Evolutionary conservation across 2,113 vertebrate species (phyloP), one percentile per base, ranked within the genome.

Genomic region (Manacus vitellinus): DNA sequence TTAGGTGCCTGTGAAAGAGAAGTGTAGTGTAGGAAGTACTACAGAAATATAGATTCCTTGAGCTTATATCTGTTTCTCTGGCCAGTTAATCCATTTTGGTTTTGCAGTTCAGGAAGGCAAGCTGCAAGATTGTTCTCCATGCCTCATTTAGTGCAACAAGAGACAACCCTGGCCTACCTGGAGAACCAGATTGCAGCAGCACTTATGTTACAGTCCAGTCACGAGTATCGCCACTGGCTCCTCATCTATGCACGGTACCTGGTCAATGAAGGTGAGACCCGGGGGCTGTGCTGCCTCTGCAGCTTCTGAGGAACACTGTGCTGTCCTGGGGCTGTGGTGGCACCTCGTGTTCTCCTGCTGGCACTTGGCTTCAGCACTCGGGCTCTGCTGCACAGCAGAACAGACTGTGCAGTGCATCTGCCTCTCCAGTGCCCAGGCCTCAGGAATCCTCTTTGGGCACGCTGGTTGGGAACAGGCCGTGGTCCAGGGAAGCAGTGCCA

Each of bases 181-280:
- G 99, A 99, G 98, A 99, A 98, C 94, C 99, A 99, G 98, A 98
- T 99, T 68, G 99, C 99, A 7, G 98, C 99, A 1, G 98, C 99
- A 7, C 98, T 99, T 77, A 98, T 97, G 7, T 97, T 99, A 92
- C 99, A 99, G 44, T 99, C 99, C 35, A 98, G 99, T 78, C 98
- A 98, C 1, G 99, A 99, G 96, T 99, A 99, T 91, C 98, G 99
- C 82, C 99, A 99, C 97, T 99, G 99, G 99, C 98, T 99, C 94
- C 99, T 99, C 95, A 99, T 99, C 97, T 99, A 99, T 95, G 98
- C 99, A 71, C 99, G 99, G 70, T 99, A 99, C 98, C 98, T 99
- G 6, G 99, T 99, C 88, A 99, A 99, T n/a, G 99, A 99, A 99
- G 99, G 99, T 99, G 93, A 98, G 98, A 22, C 51, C 43, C 24